A percentile compares a stretch with the other conserved stretches of the same genome.
These are phyloP conservation scores for Chloroclystis v-ata DNA, from an alignment of 2,888 invertebrate genomes.

Conservation along the genomic window DNA sequence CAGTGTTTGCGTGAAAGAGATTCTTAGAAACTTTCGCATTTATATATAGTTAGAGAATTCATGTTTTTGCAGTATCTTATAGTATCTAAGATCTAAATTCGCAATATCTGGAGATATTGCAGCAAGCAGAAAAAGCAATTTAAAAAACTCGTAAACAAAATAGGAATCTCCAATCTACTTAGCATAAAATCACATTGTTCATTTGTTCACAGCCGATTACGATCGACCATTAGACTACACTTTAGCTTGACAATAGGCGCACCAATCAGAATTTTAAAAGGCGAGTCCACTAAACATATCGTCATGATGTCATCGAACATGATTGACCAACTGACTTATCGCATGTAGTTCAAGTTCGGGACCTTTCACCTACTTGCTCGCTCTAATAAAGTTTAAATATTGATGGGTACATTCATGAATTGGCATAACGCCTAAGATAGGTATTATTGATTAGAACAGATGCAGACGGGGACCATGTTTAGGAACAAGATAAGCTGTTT, in stretches of 20 bases:
- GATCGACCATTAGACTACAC: conserved; percentile 12
- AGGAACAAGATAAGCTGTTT: neutral
- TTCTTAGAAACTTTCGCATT: too few species aligned
- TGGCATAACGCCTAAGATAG: neutral
- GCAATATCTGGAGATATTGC: too few species aligned
- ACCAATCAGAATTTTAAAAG: conserved; percentile 11
- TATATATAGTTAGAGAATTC: too few species aligned
- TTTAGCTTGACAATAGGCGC: conserved; percentile 21
- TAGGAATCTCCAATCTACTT: too few species aligned
- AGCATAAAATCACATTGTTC: neutral
- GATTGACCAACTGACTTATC: conserved; percentile 42
- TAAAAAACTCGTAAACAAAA: too few species aligned
- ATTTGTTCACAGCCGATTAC: neutral
- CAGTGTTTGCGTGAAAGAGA: too few species aligned
- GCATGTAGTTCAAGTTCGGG: conserved; percentile 20
- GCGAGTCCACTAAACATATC: conserved; percentile 12
- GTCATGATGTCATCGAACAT: conserved; percentile 36
- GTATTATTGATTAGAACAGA: neutral
- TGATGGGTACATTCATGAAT: neutral
- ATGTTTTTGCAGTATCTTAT: too few species aligned
- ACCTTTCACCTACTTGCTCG: conserved; percentile 27
- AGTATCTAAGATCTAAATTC: too few species aligned
- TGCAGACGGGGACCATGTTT: neutral
- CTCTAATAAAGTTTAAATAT: conserved; percentile 2
- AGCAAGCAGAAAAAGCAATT: too few species aligned